Percentiles rank a stretch among this genome's conserved stretches.
Conservation (phyloP, 2,888 invertebrate genomes). For the Pristionchus exspectatus region DNA sequence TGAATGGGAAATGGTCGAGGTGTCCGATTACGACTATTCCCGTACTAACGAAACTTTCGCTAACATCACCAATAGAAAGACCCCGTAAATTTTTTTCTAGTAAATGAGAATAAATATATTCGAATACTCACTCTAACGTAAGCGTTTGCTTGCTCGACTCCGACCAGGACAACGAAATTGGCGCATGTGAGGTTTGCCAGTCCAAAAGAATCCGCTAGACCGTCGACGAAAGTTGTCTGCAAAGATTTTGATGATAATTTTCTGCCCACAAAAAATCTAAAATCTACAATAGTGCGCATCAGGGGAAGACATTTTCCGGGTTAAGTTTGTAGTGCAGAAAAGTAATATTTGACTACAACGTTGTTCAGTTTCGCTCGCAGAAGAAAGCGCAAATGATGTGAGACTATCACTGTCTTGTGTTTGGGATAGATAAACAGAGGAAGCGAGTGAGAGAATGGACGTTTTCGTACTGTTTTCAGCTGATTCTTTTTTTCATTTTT, state of each 20-base stretch:
- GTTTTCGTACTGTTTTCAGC: conserved; percentile 34
- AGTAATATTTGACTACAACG: conserved; percentile 31
- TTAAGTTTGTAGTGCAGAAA: neutral
- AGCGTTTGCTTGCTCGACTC: conserved; percentile 73
- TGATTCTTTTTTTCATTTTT: neutral
- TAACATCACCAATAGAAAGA: neutral
- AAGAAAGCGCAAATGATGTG: neutral
- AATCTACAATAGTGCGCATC: neutral
- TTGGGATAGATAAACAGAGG: conserved; percentile 18
- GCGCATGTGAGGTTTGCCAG: conserved; percentile 71
- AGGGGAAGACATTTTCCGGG: neutral
- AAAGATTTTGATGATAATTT: conserved; percentile 30
- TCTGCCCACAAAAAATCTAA: neutral
- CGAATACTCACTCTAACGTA: conserved; percentile 72
- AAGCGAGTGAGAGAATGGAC: neutral
- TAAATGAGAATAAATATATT: too few relatives aligned
- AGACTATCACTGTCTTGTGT: conserved; percentile 43
- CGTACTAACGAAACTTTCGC: neutral
- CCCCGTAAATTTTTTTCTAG: neutral
- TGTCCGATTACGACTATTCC: neutral
- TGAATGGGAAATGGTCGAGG: neutral
- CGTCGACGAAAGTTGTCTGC: conserved; percentile 76
- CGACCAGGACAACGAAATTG: conserved; percentile 75
- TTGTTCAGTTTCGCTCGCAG: neutral
- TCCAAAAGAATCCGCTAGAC: conserved; percentile 71